Percentiles rank a stretch among this genome's conserved stretches.
phyloP scores from a whole-genome alignment of 1,140 invertebrate species.

The Tachypleus tridentatus region DNA sequence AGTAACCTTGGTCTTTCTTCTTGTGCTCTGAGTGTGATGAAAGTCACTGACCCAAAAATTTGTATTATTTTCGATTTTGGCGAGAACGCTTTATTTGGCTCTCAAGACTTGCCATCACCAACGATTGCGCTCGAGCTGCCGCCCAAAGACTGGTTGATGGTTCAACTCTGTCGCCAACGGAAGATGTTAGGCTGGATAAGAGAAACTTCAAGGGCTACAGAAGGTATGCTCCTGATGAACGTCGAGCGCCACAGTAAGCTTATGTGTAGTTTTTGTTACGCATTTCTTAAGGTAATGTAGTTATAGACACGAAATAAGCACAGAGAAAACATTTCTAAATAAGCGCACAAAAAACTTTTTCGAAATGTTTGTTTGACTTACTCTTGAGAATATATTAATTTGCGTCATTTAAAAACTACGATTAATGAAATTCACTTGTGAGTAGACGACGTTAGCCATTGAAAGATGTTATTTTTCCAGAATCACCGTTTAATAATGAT shows the following conservation, averaged over 20 bases:
- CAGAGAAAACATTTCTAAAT: too few relatives aligned
- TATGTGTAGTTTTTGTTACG: too few relatives aligned
- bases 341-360: too few relatives aligned
- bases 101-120: conserved; percentile 19
- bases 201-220: conserved; percentile 52
- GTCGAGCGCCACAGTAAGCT: conserved; percentile 66
- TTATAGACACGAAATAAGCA: too few relatives aligned
- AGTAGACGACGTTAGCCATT: too few relatives aligned
- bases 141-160: conserved; percentile 17
- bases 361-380: too few relatives aligned
- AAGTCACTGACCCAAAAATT: conserved; percentile 74
- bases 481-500: too few relatives aligned
- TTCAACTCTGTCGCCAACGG: conserved; percentile 14
- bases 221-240: conserved; percentile 71
- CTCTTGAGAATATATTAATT: too few relatives aligned
- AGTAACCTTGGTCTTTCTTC: conserved; percentile 5
- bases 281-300: too few relatives aligned
- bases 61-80: conserved; percentile 35
- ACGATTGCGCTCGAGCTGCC: conserved; percentile 15
- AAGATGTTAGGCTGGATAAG: conserved; percentile 18
- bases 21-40: conserved; percentile 50
- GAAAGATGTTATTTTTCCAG: too few relatives aligned
- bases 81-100: conserved; percentile 11
- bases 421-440: too few relatives aligned
- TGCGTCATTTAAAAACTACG: too few relatives aligned